Conservation (phyloP, 2,113 vertebrate genomes). For the Zootoca vivipara region DNA sequence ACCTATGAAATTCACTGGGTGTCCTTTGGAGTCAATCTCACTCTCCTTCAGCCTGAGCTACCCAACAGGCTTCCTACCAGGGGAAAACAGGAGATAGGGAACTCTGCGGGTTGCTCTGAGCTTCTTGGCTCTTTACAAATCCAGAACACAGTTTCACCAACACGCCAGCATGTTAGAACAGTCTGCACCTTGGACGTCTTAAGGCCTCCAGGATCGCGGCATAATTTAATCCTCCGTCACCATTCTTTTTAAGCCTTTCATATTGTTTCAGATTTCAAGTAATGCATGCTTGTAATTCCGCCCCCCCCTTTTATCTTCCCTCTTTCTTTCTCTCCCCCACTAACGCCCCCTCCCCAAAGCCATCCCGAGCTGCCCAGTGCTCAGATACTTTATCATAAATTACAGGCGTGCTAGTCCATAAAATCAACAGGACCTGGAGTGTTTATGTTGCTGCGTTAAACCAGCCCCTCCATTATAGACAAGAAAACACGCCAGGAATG, state of each 20-base stretch:
- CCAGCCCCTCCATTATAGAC: conserved; percentile 40
- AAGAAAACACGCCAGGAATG: conserved; percentile 48
- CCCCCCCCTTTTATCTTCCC: not conserved
- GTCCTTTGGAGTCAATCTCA: not conserved
- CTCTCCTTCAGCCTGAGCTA: not conserved
- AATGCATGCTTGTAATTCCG: too few relatives aligned
- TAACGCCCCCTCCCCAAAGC: not conserved
- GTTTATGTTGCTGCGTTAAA: conserved; percentile 59
- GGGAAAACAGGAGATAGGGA: not conserved
- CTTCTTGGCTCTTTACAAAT: not conserved
- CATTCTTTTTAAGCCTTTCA: not conserved
- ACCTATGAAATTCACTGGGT: not conserved
- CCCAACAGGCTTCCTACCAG: not conserved
- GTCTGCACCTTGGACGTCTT: not conserved
- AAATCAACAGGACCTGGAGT: conserved; percentile 47
- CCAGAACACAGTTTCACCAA: not conserved
- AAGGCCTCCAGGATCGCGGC: not conserved
- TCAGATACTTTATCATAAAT: conserved; percentile 44
- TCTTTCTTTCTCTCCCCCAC: conserved; percentile 5
- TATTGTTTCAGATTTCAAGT: not conserved
- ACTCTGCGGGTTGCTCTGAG: not conserved
- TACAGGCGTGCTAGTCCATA: conserved; percentile 43
- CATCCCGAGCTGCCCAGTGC: conserved; percentile 2
- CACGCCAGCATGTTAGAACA: not conserved
- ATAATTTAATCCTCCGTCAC: not conserved